Conservation (phyloP, 1,140 invertebrate species). For the Geopemphigus sp. region DNA sequence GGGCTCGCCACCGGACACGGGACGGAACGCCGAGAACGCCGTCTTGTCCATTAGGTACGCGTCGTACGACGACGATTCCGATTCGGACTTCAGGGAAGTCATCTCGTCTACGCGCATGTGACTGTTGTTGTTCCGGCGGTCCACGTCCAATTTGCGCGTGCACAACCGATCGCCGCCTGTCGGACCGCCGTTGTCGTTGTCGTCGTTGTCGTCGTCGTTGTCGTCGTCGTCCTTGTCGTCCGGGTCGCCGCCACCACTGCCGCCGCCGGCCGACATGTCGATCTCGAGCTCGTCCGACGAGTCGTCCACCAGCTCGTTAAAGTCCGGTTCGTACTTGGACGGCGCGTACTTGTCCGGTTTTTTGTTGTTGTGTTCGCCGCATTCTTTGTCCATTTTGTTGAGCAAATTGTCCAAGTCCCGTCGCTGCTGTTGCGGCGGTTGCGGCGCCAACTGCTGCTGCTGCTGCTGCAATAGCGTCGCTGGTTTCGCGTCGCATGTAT, state of each 20-base stretch:
- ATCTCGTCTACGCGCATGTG: slow-evolving; percentile 56
- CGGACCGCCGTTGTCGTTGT: slow-evolving; percentile 51
- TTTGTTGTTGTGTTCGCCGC: background rate
- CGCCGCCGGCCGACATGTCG: slow-evolving; percentile 67
- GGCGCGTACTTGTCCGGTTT: slow-evolving; percentile 34
- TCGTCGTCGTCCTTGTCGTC: slow-evolving; percentile 53
- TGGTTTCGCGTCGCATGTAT: slow-evolving; percentile 62
- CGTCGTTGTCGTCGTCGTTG: slow-evolving; percentile 55
- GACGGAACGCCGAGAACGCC: slow-evolving; percentile 70
- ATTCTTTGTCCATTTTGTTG: slow-evolving; percentile 52
- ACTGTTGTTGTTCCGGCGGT: slow-evolving; percentile 47
- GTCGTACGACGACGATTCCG: slow-evolving; percentile 52
- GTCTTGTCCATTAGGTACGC: slow-evolving; percentile 44
- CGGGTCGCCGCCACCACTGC: slow-evolving; percentile 58
- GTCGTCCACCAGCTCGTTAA: slow-evolving; percentile 75
- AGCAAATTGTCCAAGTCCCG: slow-evolving; percentile 57
- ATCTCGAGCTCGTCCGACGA: slow-evolving; percentile 77
- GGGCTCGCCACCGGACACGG: slow-evolving; percentile 59
- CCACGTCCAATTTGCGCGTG: slow-evolving; percentile 34
- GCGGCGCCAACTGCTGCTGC: slow-evolving; percentile 56
- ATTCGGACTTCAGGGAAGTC: slow-evolving; percentile 58
- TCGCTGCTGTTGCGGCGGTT: slow-evolving; percentile 67
- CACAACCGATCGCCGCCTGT: slow-evolving; percentile 53
- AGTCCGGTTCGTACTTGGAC: slow-evolving; percentile 66
- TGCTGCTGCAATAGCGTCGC: slow-evolving; percentile 62